Evolutionary conservation across 2,888 invertebrate genomes (phyloP).

Genomic region (Physocephala rufipes): DNA sequence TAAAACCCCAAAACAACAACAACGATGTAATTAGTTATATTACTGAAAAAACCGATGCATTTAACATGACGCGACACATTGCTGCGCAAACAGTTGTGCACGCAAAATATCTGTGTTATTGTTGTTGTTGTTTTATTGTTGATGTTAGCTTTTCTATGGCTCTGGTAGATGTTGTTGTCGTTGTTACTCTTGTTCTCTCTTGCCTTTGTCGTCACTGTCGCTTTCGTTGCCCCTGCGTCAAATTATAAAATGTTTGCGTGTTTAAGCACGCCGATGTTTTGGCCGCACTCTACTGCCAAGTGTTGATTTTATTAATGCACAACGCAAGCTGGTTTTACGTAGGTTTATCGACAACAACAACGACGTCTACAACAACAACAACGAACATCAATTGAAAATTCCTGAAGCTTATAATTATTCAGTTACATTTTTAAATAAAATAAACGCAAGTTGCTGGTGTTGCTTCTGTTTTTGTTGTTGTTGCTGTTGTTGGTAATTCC

Average conservation of each 20-base stretch:
- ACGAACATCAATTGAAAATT: too few species aligned
- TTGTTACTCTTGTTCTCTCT: slow-evolving; percentile 7
- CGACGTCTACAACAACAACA: slow-evolving; percentile 6
- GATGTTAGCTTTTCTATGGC: background rate
- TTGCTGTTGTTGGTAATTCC: slow-evolving; percentile 19
- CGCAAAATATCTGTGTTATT: background rate
- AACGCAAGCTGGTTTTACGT: slow-evolving; percentile 9
- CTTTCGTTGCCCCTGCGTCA: slow-evolving; percentile 32
- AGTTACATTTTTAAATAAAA: slow-evolving; percentile 25
- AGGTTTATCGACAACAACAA: slow-evolving; percentile 4
- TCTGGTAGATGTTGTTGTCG: background rate
- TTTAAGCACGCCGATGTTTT: slow-evolving; percentile 11
- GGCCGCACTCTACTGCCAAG: slow-evolving; percentile 11
- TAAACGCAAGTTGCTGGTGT: slow-evolving; percentile 27
- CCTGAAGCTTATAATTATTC: slow-evolving; percentile 7
- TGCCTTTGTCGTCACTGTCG: slow-evolving; percentile 15
- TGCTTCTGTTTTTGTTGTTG: slow-evolving; percentile 43
- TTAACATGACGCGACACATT: background rate
- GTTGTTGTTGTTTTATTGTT: background rate
- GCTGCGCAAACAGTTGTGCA: background rate
- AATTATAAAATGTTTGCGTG: slow-evolving; percentile 31
- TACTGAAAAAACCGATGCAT: slow-evolving; percentile 9
- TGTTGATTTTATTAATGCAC: slow-evolving; percentile 41
- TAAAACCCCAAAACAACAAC: background rate
- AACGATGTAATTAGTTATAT: slow-evolving; percentile 6